These are phyloP conservation scores for Desmophyllum pertusum DNA, from an alignment of 92 coral and sea anemone genomes.

Conservation along the genomic window DNA sequence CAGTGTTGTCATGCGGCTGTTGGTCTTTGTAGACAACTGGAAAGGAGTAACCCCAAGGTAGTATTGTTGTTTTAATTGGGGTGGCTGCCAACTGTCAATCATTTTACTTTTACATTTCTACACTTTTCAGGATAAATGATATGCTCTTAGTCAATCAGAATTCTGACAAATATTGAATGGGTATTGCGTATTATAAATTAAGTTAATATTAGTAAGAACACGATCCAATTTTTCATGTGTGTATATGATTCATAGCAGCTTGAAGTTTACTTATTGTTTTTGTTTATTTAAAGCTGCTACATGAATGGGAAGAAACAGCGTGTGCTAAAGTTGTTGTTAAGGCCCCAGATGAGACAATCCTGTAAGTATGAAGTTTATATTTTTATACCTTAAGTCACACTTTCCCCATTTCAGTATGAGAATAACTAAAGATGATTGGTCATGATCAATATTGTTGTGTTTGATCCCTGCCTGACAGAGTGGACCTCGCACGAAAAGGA, in stretches of 20 bases:
- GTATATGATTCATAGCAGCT: background rate
- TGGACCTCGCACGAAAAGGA: constrained; percentile 78
- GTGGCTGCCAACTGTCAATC: background rate
- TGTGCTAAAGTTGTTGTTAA: constrained; percentile 95
- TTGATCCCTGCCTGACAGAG: constrained; percentile 33
- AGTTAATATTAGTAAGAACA: no score
- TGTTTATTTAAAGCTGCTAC: constrained; percentile 60
- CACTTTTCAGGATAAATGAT: no score
- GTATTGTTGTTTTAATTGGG: background rate
- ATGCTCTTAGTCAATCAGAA: no score
- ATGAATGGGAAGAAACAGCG: constrained; percentile 85
- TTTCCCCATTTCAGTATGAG: background rate
- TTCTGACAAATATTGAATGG: no score
- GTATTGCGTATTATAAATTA: no score
- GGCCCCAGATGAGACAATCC: constrained; percentile 84
- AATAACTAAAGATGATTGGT: background rate
- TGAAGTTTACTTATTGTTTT: background rate
- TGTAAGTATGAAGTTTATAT: constrained; percentile 62
- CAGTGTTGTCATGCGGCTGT: constrained; percentile 99
- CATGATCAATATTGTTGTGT: background rate
- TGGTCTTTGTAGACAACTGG: constrained; percentile 84
- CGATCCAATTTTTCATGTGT: no score
- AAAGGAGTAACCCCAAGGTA: constrained; percentile 81
- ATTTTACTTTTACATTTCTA: no score
- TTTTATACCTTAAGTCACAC: background rate